phyloP scores from a whole-genome alignment of 2,797 vertebrate species.

The Aselliscus stoliczkanus region DNA sequence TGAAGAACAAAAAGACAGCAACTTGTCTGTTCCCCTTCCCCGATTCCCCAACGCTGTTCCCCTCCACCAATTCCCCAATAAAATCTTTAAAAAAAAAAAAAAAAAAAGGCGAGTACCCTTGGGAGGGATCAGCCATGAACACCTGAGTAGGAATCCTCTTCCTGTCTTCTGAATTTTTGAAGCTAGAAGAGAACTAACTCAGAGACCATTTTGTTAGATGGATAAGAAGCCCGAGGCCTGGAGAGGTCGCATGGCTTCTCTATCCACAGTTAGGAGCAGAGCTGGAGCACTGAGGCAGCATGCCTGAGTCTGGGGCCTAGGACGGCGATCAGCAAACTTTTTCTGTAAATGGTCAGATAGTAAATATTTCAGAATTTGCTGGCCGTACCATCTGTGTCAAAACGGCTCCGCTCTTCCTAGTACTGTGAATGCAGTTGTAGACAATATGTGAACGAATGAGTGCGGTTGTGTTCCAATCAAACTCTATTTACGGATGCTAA shows the following conservation, averaged over 20 bases:
- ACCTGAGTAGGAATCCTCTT: background rate
- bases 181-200: background rate
- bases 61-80: too few relatives aligned
- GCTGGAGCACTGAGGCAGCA: background rate
- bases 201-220: background rate
- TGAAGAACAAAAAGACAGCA: too few relatives aligned
- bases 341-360: background rate
- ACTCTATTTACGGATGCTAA: background rate
- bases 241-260: background rate
- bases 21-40: too few relatives aligned
- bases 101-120: background rate
- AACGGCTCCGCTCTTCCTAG: background rate
- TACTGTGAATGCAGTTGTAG: background rate
- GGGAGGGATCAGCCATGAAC: background rate
- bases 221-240: background rate
- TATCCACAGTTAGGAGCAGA: too few relatives aligned
- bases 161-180: background rate
- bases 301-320: background rate
- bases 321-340: background rate
- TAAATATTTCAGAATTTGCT: background rate
- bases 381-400: rapidly evolving
- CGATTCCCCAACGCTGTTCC: too few relatives aligned
- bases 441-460: rapidly evolving
- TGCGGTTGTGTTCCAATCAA: background rate
- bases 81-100: too few relatives aligned